Conservation (phyloP, 1,140 invertebrate species). For the Babylonia areolata region DNA sequence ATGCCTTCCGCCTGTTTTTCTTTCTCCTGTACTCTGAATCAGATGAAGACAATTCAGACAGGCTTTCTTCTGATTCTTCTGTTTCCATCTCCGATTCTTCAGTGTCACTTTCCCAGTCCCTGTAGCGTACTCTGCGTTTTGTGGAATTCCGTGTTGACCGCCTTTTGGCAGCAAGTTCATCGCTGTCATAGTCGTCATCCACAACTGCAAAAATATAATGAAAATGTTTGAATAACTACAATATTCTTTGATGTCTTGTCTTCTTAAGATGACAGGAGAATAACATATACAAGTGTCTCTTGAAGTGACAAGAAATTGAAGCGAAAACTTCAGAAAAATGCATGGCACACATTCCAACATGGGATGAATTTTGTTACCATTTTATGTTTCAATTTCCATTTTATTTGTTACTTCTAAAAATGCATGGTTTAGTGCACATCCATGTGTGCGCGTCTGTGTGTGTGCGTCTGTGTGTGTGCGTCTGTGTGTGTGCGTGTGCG, state of each 20-base stretch:
- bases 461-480: too few species aligned
- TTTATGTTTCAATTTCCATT: too few species aligned
- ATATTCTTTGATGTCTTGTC: too few species aligned
- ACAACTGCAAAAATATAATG: constrained; percentile 60
- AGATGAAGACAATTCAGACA: constrained; percentile 51
- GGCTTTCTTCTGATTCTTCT: constrained; percentile 53
- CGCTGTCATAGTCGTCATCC: constrained; percentile 68
- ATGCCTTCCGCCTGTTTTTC: constrained; percentile 37
- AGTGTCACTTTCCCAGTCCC: constrained; percentile 58
- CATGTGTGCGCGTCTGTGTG: background rate
- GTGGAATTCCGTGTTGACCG: constrained; percentile 52
- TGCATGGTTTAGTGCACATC: background rate
- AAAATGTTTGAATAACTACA: background rate
- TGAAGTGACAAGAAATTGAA: too few species aligned
- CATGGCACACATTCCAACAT: too few species aligned
- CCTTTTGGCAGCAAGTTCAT: constrained; percentile 53
- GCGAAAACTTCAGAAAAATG: too few species aligned
- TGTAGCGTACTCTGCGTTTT: constrained; percentile 55
- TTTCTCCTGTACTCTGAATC: constrained; percentile 38
- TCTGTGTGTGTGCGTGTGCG: background rate
- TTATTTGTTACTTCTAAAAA: too few species aligned
- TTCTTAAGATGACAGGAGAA: too few species aligned
- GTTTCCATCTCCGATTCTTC: constrained; percentile 41
- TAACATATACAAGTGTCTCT: too few species aligned
- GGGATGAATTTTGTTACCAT: too few species aligned